phyloP scores from a whole-genome alignment of 2,113 vertebrate genomes.

The Centropristis striata region DNA sequence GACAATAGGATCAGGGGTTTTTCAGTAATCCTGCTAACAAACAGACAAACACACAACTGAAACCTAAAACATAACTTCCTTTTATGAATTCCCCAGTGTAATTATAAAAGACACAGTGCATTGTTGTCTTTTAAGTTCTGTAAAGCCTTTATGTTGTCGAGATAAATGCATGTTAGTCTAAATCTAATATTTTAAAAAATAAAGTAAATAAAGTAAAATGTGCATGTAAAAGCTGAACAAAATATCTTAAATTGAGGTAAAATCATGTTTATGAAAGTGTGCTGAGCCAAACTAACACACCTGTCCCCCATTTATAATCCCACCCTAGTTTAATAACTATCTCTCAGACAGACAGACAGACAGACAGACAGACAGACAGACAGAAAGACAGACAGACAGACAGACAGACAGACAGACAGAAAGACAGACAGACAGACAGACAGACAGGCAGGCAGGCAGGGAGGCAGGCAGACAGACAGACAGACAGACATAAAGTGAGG shows the following conservation, averaged over 20 bases:
- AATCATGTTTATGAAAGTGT: not conserved
- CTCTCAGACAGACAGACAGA: too few species aligned
- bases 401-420: conserved; percentile 28
- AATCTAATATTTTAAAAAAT: not conserved
- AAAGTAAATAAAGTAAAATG: too few species aligned
- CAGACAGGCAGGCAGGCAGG: too few species aligned
- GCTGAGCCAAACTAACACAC: not conserved
- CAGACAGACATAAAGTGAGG: conserved; percentile 24
- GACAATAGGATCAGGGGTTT: too few species aligned
- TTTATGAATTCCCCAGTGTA: not conserved
- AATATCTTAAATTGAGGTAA: not conserved
- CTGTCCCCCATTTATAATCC: not conserved
- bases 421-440: not conserved
- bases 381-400: not conserved
- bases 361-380: too few species aligned
- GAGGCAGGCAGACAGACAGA: conserved; percentile 12
- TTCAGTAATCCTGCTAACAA: too few species aligned
- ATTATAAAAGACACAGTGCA: not conserved
- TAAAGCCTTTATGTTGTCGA: not conserved
- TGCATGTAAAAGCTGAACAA: not conserved
- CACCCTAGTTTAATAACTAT: not conserved
- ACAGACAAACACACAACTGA: too few species aligned
- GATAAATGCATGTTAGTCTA: not conserved
- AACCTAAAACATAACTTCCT: too few species aligned
- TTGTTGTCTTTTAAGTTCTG: not conserved